Base-by-base conservation (phyloP, 2,888 invertebrate genomes). In the Torymus aiolomorphi region DNA sequence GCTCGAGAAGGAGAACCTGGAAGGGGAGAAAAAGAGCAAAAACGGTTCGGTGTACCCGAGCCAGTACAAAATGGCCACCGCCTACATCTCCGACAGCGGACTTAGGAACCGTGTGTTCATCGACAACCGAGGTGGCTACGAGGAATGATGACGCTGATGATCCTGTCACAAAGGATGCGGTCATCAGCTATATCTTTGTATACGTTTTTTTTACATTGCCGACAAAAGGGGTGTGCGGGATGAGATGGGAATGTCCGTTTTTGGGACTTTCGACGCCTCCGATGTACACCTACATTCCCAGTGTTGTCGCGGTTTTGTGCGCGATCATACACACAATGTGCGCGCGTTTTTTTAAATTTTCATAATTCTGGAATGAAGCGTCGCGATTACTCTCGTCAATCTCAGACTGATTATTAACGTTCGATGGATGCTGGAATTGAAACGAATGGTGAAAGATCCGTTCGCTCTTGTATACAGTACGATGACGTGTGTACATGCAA, bases 81-180 rank as follows among this genome's bases (percentile, higher is more conserved):
- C 92, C 24, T 92, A 92, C 86, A 92, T 92, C 65, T 90, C 92
- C 5, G 90, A 90, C 80, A 89, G 87, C 42, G 90, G 90, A 10
- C 84, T 92, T 14, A 90, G 92, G 82, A 92, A 92, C 80, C 88
- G 92, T 24, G 92, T 91, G 16, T 92, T 91, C 83, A 91, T 92
- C 78, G 91, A 91, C 81, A 91, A 89, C 8, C 84, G 84, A n/a
- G 80, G 67, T 20, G 63, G 52, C 11, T 80, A 66, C 57, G 71
- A 74, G 1, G 74, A 82, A 14, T 80, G 76, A 80, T 59, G 42
- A 8, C 2, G n/a, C 2, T 51, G 2, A 59, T 1, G 20, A 14
- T 10, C 42, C 16, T 10, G 5, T 51, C 14, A 18, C 1, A 42
- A 42, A 8, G 42, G 42, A 42, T 42, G 8, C 42, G 8, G 42